Conservation (phyloP, 2,113 vertebrate species). For the Clarias batrachus region DNA sequence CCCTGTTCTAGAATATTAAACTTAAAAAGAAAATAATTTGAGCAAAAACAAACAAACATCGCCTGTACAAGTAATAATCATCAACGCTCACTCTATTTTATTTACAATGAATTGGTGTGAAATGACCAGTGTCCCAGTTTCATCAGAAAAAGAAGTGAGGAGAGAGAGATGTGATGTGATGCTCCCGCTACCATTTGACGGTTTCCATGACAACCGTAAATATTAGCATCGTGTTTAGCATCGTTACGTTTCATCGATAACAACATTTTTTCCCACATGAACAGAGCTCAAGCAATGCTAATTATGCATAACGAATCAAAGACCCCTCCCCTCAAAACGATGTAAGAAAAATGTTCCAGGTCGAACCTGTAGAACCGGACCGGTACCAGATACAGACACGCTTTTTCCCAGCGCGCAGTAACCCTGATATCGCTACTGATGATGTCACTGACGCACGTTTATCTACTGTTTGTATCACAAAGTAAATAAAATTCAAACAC, state of each 20-base stretch:
- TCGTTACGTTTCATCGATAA: neutral
- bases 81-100: too few relatives aligned
- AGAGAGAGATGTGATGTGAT: neutral
- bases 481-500: slow-evolving; percentile 50
- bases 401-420: neutral
- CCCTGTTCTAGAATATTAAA: neutral
- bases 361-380: neutral
- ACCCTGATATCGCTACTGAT: neutral
- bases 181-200: neutral
- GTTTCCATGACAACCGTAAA: neutral
- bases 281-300: neutral
- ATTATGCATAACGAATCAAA: neutral
- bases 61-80: neutral
- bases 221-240: neutral
- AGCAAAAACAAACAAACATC: too few relatives aligned
- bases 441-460: neutral
- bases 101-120: neutral
- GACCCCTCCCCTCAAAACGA: neutral
- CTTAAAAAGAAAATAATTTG: too few relatives aligned
- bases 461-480: neutral
- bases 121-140: neutral
- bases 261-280: neutral
- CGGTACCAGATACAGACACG: neutral
- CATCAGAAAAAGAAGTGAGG: neutral
- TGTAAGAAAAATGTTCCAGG: neutral